Evolutionary conservation across 2,888 invertebrate genomes (phyloP).

Genomic region (Desoria tigrina): DNA sequence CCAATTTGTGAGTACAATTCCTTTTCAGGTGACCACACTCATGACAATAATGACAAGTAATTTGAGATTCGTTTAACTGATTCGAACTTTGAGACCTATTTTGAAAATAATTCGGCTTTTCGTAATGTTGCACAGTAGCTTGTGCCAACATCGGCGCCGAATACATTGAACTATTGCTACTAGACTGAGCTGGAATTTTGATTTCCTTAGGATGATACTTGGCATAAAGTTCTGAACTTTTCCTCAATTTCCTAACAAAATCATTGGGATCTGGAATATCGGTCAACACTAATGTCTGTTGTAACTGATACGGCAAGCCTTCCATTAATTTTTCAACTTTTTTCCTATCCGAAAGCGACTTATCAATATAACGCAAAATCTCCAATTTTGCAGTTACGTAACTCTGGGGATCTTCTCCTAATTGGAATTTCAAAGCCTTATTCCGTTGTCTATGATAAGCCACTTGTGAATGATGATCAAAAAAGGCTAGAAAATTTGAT

Average conservation of each 20-base stretch:
- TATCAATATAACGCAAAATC: neutral
- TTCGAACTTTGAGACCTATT: neutral
- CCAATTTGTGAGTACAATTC: neutral
- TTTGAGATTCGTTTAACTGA: neutral
- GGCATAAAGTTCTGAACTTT: neutral
- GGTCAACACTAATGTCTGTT: neutral
- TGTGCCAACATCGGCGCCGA: neutral
- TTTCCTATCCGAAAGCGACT: neutral
- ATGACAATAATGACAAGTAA: neutral
- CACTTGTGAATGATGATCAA: slow-evolving; percentile 1
- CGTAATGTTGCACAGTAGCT: neutral
- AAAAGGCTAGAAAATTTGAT: neutral
- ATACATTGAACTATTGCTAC: neutral
- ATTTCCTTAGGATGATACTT: neutral
- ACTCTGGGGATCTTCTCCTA: neutral
- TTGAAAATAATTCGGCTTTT: neutral
- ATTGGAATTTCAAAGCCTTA: neutral
- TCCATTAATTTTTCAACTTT: neutral
- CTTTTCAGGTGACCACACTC: neutral
- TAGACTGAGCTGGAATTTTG: neutral
- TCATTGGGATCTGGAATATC: neutral
- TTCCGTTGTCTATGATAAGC: neutral
- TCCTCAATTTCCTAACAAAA: neutral
- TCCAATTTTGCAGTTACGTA: neutral
- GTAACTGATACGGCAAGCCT: neutral